Base-by-base conservation (phyloP, 2,888 invertebrate species). In the Eupeodes latifasciatus region DNA sequence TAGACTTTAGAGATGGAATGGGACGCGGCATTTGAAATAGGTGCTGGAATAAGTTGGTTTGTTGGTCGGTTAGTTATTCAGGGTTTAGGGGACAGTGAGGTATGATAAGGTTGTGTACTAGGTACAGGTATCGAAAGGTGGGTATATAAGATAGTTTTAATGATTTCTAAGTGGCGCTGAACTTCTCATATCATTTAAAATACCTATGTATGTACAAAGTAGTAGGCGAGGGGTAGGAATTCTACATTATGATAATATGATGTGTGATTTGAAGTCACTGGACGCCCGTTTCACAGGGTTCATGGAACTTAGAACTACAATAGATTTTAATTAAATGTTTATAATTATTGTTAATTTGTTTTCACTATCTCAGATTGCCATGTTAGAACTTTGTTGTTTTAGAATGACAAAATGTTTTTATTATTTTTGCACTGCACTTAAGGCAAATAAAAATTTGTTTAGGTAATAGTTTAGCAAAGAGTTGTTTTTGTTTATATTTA, bases 91-190 rank as follows among this genome's bases (percentile, higher is more conserved):
- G 61, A 9, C 5, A 40, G 51, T 19, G 9, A 36, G 71, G 81
- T 47, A 19, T 11, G 59, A 16, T 40, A 57, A 36, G 71, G 57
- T 49, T 12, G 9, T 19, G 5, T 40, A 59, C 34, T 51, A 57
- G 40, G 10, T 34, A n/a, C 9, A 53, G 53, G 4, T 53, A 16
- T 40, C 12, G 12, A 47, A 4, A 4, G 53, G 49, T 19, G 34
- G 55, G 67, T 55, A 40, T 55, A 40, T 61, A 57, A 14, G 64
- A 34, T 71, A 64, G n/a, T 59, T 59, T 78, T 44, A 51, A 76
- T 71, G 75, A 71, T 61, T 76, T 66, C 12, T 72, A 81, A 80
- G 66, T 80, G 71, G 51, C 71, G 51, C 69, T 79, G 62, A 83
- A 80, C 66, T 83, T 44, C 53, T 59, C 79, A 83, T 83, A 86